phyloP scores from a whole-genome alignment of 2,888 invertebrate genomes.

The Electrophaes corylata region DNA sequence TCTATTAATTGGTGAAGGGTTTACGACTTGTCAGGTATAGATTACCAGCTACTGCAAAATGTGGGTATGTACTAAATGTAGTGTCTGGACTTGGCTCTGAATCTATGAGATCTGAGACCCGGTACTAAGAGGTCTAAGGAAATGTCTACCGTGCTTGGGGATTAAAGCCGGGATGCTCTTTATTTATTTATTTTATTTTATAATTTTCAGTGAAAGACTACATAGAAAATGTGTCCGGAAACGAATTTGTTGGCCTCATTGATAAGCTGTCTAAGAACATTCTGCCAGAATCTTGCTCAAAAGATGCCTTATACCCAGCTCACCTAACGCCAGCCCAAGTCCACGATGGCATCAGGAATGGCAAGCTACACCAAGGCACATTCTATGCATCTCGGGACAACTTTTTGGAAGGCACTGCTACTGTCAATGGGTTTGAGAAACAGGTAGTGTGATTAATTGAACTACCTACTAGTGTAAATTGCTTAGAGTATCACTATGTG shows the following conservation, averaged over 20 bases:
- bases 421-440: constrained; percentile 91
- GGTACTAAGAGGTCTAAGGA: too few species aligned
- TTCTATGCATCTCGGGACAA: constrained; percentile 96
- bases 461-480: not conserved
- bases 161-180: too few species aligned
- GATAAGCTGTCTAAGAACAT: constrained; percentile 92
- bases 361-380: constrained; percentile 90
- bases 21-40: too few species aligned
- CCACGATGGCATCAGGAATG: constrained; percentile 91
- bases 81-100: too few species aligned
- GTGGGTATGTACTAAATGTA: too few species aligned
- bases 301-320: constrained; percentile 91
- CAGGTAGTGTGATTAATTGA: constrained; percentile 68
- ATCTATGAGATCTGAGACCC: too few species aligned
- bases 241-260: constrained; percentile 84
- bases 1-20: too few species aligned
- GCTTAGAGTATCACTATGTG: too few species aligned
- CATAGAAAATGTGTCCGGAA: constrained; percentile 87
- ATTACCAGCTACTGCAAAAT: too few species aligned
- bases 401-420: constrained; percentile 95
- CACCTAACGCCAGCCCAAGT: constrained; percentile 92
- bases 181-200: not conserved
- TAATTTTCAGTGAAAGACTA: constrained; percentile 88
- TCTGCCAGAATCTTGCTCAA: constrained; percentile 83
- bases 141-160: too few species aligned